A percentile compares a stretch with the other conserved stretches of the same genome.
phyloP scores from a whole-genome alignment of 2,113 vertebrate genomes.

The Halcyon senegalensis region DNA sequence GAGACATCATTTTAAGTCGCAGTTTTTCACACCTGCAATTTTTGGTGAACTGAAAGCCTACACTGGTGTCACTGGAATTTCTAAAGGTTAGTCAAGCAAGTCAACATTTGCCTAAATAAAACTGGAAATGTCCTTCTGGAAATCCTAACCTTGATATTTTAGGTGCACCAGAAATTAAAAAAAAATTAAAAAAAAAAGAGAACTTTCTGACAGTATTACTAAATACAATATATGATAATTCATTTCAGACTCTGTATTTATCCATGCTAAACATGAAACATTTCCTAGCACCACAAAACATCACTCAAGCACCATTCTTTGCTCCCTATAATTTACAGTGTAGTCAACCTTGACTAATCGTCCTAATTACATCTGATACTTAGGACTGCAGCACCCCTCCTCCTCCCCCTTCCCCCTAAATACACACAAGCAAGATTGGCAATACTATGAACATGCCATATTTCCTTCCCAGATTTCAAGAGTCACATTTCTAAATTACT shows the following conservation, averaged over 20 bases:
- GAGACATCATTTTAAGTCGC: background rate
- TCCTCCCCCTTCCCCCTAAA: background rate
- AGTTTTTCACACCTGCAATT: background rate
- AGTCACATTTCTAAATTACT: background rate
- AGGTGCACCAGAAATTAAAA: background rate
- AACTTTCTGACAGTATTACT: background rate
- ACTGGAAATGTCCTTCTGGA: background rate
- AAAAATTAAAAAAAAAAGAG: background rate
- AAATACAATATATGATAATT: background rate
- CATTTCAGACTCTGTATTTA: background rate
- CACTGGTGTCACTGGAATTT: background rate
- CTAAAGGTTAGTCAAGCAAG: background rate
- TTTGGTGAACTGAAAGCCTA: background rate
- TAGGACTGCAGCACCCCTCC: background rate
- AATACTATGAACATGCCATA: background rate
- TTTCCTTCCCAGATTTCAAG: background rate
- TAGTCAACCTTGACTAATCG: background rate
- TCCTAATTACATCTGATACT: background rate
- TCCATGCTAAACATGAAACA: background rate
- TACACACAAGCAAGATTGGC: background rate
- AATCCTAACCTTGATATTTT: background rate
- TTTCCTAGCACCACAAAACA: conserved; percentile 8
- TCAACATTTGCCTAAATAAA: background rate
- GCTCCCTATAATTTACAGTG: background rate
- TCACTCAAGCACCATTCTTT: background rate